phyloP scores from a whole-genome alignment of 2,113 vertebrate genomes.

The Plecturocebus donacophilus region DNA sequence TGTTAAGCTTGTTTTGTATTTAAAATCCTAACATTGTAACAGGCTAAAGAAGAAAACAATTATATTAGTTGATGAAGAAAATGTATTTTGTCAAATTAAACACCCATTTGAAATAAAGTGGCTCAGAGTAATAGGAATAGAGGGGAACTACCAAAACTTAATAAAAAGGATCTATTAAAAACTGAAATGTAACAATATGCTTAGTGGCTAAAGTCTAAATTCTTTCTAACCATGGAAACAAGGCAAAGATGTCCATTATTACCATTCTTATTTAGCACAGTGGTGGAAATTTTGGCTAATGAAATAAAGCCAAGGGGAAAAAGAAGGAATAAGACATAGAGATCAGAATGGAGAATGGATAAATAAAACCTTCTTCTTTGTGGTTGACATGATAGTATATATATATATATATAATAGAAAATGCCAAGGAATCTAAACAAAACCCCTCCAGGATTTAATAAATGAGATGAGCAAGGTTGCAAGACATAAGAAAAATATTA shows the following conservation, averaged over 20 bases:
- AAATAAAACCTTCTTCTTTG: neutral
- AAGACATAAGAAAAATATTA: neutral
- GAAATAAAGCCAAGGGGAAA: neutral
- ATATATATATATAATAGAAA: neutral
- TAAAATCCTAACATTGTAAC: neutral
- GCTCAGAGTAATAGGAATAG: neutral
- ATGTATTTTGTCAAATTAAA: neutral
- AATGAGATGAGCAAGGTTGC: neutral
- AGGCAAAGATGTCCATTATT: neutral
- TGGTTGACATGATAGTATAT: neutral
- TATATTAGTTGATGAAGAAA: neutral
- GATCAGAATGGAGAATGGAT: neutral
- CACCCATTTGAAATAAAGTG: neutral
- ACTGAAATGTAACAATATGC: neutral
- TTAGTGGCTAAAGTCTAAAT: neutral
- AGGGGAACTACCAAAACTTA: neutral
- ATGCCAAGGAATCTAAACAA: neutral
- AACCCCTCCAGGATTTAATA: neutral
- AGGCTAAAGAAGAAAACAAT: neutral
- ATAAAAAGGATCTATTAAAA: neutral
- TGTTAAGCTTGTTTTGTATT: neutral
- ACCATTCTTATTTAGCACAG: neutral
- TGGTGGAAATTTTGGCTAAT: neutral
- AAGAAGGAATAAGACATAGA: neutral
- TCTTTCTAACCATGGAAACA: neutral